Base-by-base conservation (phyloP, 2,888 invertebrate species). In the Chromoteleia sp. region DNA sequence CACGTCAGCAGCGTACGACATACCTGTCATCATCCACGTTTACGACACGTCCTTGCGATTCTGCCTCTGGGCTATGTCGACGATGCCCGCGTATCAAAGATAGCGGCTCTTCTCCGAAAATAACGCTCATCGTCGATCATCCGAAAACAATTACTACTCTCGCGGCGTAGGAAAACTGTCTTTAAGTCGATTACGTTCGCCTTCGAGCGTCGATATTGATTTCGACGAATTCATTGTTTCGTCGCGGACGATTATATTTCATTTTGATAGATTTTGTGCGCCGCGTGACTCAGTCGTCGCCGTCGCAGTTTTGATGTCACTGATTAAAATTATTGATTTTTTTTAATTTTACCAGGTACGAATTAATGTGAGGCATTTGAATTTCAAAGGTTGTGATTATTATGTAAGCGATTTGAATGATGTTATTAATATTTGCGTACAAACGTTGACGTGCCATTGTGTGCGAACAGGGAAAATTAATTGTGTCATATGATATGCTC, bases 1-100 rank as follows among this genome's bases (percentile, higher is more conserved):
- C 79, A 83, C 83, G 79, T 85, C 82, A 84, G 81, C 82, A 50
- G 61, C 48, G 81, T 61, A 58, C 77, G 78, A 82, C 83, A 83
- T 77, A 84, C 85, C 84, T 83, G 85, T 84, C 85, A 85, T 85
- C 84, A 85, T 78, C 59, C 73, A 63, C 79, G 74, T 81, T 84
- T 81, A 74, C 63, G 74, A 75, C 76, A 79, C 82, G 79, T 76
- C 74, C 75, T 75, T 75, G 83, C 75, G 63, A 73, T 81, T 81
- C 76, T 79, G 81, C 73, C 81, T 78, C 19, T 50, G 65, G 81
- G 79, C 71, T 54, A 67, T 12, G 19, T 65, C 58, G 45, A 70
- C 61, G 54, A 54, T 33, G 56, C 65, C 70, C 59, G 63, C 59
- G 54, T 71, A 67, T 58, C 48, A 75, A 81, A 74, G 68, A 70